Evolutionary conservation across 2,888 invertebrate species (phyloP).

Genomic region (Achlya flavicornis): DNA sequence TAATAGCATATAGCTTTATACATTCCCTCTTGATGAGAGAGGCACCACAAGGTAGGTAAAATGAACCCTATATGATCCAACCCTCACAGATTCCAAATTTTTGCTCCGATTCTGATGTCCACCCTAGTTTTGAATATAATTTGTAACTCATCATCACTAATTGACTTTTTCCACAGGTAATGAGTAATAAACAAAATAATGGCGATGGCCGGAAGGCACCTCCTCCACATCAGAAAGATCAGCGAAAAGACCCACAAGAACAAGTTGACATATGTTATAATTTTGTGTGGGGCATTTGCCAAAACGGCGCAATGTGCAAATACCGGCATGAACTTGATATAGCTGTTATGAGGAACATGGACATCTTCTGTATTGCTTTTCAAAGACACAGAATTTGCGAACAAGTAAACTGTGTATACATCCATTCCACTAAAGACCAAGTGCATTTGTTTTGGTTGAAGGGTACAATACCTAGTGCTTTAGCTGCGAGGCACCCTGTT

Average conservation of each 20-base stretch:
- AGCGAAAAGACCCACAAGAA: neutral
- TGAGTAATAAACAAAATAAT: neutral
- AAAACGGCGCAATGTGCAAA: slow-evolving; percentile 58
- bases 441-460: neutral
- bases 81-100: too few species aligned
- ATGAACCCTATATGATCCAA: too few species aligned
- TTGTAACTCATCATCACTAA: too few species aligned
- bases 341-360: slow-evolving; percentile 51
- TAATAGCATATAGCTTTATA: too few species aligned
- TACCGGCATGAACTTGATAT: slow-evolving; percentile 62
- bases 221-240: neutral
- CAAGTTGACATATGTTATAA: slow-evolving; percentile 51
- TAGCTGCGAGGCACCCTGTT: neutral
- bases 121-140: too few species aligned
- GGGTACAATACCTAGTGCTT: neutral
- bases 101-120: too few species aligned
- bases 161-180: neutral
- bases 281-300: slow-evolving; percentile 70
- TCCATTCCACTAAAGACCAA: neutral
- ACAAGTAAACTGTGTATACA: neutral
- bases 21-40: too few species aligned
- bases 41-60: too few species aligned
- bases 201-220: neutral
- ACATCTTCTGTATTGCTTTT: neutral
- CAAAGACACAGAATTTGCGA: neutral